phyloP scores from a whole-genome alignment of 1,140 invertebrate genomes.

The Drosophila pruinosa region DNA sequence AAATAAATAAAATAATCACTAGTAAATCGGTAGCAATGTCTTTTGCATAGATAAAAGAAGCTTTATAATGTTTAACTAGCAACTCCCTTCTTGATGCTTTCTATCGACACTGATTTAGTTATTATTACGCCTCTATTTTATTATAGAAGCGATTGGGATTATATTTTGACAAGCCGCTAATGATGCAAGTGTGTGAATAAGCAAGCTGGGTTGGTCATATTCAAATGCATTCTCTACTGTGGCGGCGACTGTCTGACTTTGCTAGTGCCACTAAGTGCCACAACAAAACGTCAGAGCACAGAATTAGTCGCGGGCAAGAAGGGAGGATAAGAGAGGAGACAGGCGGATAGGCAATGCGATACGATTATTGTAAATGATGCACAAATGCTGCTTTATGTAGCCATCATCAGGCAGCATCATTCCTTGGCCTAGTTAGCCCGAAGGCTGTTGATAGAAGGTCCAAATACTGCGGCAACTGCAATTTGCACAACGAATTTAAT shows the following conservation, averaged over 20 bases:
- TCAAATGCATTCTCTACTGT: slow-evolving; percentile 1
- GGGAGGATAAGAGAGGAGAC: background rate
- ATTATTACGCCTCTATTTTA: background rate
- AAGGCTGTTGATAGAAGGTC: slow-evolving; percentile 14
- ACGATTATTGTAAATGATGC: slow-evolving; percentile 75
- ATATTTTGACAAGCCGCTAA: background rate
- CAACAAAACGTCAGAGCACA: slow-evolving; percentile 7
- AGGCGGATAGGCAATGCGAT: slow-evolving; percentile 18
- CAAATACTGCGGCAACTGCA: background rate
- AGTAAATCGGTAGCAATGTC: too few species aligned
- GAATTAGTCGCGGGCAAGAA: slow-evolving; percentile 5
- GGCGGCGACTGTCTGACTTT: background rate
- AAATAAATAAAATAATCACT: too few species aligned
- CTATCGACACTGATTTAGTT: background rate
- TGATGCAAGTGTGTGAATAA: background rate
- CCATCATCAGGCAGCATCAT: slow-evolving; percentile 5
- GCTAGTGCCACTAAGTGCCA: slow-evolving; percentile 1
- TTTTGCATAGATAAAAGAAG: too few species aligned
- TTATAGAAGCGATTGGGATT: background rate
- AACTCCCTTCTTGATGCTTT: background rate
- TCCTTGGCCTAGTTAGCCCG: background rate
- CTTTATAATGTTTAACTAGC: too few species aligned
- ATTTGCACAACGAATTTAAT: background rate
- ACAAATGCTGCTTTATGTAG: slow-evolving; percentile 49
- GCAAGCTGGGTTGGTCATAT: background rate